Evolutionary conservation across 2,888 invertebrate genomes (phyloP).

Genomic region (Lissocephala sabroskyi): DNA sequence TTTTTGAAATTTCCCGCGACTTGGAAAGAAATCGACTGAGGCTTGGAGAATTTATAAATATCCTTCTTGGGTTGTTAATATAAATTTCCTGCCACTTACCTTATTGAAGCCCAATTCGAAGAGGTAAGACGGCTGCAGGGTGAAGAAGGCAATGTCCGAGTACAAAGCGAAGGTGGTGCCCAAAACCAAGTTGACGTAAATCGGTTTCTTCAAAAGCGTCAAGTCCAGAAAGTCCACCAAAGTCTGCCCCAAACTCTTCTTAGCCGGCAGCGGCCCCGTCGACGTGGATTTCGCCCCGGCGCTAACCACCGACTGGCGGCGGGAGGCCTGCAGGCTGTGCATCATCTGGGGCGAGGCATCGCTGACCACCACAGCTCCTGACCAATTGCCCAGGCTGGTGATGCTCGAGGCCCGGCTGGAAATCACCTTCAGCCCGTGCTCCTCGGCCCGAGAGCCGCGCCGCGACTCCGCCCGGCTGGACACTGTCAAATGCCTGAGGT

Average conservation of each 20-base stretch:
- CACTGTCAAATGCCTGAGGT: not conserved
- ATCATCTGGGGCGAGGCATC: conserved; percentile 65
- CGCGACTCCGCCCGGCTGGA: conserved; percentile 23
- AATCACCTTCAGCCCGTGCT: conserved; percentile 31
- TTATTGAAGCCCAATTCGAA: conserved; percentile 67
- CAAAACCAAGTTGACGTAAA: conserved; percentile 80
- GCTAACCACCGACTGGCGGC: conserved; percentile 33
- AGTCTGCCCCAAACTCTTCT: conserved; percentile 70
- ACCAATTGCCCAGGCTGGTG: conserved; percentile 71
- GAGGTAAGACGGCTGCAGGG: conserved; percentile 77
- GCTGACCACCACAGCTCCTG: conserved; percentile 65
- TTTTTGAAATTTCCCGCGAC: no score
- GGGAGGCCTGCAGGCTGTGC: conserved; percentile 48
- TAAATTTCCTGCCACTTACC: conserved; percentile 36
- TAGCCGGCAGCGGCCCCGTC: conserved; percentile 1
- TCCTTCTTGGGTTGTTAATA: no score
- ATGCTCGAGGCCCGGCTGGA: conserved; percentile 67
- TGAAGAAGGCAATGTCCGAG: conserved; percentile 81
- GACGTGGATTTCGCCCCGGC: not conserved
- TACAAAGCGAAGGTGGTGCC: conserved; percentile 81
- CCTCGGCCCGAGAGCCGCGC: conserved; percentile 35
- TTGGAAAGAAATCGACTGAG: no score
- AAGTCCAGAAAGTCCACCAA: conserved; percentile 78
- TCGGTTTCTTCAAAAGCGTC: conserved; percentile 76
- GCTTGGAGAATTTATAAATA: no score